Percentiles rank a stretch among this genome's conserved stretches.
Evolutionary conservation across 1,140 invertebrate genomes (phyloP).

Genomic region (Pemphigus obesinymphae): DNA sequence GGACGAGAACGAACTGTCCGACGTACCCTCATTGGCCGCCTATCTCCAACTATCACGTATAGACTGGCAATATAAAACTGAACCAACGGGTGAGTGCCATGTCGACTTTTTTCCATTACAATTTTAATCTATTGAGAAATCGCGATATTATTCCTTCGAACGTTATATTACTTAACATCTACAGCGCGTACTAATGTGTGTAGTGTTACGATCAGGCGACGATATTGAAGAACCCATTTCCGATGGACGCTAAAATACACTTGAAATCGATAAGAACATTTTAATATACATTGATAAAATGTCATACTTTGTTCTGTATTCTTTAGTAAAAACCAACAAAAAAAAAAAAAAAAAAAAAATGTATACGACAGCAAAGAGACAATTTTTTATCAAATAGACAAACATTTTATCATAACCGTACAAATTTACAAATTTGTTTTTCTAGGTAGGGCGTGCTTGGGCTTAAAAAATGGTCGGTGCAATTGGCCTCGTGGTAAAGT

Average conservation of each 20-base stretch:
- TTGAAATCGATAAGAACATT: background rate
- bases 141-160: too few species aligned
- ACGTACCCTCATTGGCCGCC: constrained; percentile 80
- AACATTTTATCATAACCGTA: background rate
- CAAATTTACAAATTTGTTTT: background rate
- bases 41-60: constrained; percentile 81
- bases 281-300: background rate
- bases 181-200: background rate
- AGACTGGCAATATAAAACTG: constrained; percentile 89
- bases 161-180: too few species aligned
- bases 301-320: background rate
- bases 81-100: constrained; percentile 67
- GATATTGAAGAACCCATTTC: background rate
- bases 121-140: too few species aligned
- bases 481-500: constrained; percentile 82
- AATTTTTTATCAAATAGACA: too few species aligned
- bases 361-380: too few species aligned
- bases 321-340: background rate
- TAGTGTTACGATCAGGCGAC: background rate
- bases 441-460: constrained; percentile 47
- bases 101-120: too few species aligned
- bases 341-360: too few species aligned
- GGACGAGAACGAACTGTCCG: constrained; percentile 84
- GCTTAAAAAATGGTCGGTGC: constrained; percentile 61
- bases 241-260: background rate